These are phyloP conservation scores for Corythornis madagascariensis DNA, from an alignment of 2,113 vertebrate genomes.

Conservation along the genomic window DNA sequence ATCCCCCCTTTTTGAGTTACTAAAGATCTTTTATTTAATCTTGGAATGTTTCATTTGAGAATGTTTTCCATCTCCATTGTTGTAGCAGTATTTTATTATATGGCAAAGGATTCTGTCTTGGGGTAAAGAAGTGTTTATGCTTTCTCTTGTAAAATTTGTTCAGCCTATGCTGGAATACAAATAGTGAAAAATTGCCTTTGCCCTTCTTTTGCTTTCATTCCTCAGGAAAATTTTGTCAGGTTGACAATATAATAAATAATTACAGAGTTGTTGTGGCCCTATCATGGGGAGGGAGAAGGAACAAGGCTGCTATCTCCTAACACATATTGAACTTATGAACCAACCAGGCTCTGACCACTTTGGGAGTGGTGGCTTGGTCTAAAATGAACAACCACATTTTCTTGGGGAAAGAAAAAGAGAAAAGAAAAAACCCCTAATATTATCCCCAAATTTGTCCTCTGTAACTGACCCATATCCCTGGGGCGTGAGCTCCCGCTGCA, in stretches of 20 bases:
- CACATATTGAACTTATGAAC: background rate
- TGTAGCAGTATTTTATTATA: conserved; percentile 26
- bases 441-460: background rate
- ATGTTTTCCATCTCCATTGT: background rate
- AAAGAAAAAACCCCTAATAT: background rate
- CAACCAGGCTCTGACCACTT: background rate
- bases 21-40: background rate
- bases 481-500: background rate
- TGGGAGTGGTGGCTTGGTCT: background rate
- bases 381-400: background rate
- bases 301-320: background rate
- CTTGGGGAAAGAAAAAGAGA: background rate
- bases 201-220: conserved; percentile 44
- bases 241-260: conserved; percentile 53
- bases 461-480: background rate
- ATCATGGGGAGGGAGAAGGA: background rate
- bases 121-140: background rate
- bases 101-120: background rate
- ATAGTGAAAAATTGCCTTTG: conserved; percentile 52
- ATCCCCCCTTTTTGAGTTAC: background rate
- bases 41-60: background rate
- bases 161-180: background rate
- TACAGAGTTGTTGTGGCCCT: background rate
- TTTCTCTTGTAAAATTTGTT: conserved; percentile 29
- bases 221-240: conserved; percentile 45